Base-by-base conservation (phyloP, 2,888 invertebrate species). In the Rhagonycha lutea region DNA sequence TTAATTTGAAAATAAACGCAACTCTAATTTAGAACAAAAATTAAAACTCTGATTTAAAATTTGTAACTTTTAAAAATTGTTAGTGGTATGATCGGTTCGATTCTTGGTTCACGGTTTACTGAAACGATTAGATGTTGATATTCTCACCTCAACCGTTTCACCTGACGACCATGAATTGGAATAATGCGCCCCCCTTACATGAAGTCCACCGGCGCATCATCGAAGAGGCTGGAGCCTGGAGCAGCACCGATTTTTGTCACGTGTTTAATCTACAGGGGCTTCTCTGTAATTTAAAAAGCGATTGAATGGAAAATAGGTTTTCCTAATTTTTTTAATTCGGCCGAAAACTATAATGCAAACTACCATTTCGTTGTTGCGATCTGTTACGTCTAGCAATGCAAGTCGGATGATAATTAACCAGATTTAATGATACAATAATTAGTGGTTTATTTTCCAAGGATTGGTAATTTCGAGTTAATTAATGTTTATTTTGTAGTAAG, bases 141-240 rank as follows among this genome's bases (percentile, higher is more conserved):
- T 73, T 76, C 73, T 72, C 75, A 68, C 73, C 75, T 75, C 75
- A 61, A 73, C 69, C 73, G 47, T 70, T 67, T 73, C 73, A 75
- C 75, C 75, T 75, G 72, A 61, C 75, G 75, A 75, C 75, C 75
- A 72, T 75, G 75, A 75, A 75, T 72, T 69, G 26, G 75, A 72
- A 65, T 65, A 65, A 47, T 14, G 32, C 60, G 61, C 75, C 70
- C 71, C 75, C 69, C 61, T 63, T 63, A 61, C n/a, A n/a, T 14
- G 26, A 14, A 23, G 12, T 18, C 67, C 65, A 71, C 69, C 61
- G 75, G 72, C 69, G 69, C 71, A 75, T 75, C 75, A 68, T 63
- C 75, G 24, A 72, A 68, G 26, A 61, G 24, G 47, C 23, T 23
- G 61, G 47, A 73, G 65, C 24, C 72, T 75, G 60, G 75, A 72